Evolutionary conservation across 2,797 vertebrate species (phyloP).

Genomic region (Propithecus deckenii): DNA sequence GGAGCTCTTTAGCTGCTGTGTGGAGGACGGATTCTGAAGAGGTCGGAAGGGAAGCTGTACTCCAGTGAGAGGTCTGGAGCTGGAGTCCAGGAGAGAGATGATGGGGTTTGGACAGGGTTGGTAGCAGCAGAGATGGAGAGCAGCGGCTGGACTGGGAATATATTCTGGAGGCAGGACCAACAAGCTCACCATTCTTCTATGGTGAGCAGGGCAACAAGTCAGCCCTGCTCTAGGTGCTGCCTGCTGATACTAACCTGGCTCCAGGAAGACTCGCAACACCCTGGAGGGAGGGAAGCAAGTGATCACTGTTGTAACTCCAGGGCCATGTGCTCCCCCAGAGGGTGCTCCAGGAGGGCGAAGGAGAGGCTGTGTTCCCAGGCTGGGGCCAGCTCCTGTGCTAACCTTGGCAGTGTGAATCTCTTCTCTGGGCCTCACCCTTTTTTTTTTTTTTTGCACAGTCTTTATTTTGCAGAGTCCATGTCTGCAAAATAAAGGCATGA

Average conservation of each 20-base stretch:
- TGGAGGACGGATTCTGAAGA: neutral
- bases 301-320: accelerated
- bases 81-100: neutral
- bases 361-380: no score
- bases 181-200: no score
- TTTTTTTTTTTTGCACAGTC: no score
- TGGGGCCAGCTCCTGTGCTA: no score
- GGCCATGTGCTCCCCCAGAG: accelerated
- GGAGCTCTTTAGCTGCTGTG: neutral
- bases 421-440: neutral
- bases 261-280: accelerated
- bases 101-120: no score
- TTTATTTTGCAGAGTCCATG: accelerated
- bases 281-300: no score
- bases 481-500: neutral
- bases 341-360: accelerated
- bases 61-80: neutral
- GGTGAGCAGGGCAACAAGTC: accelerated
- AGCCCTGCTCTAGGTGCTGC: accelerated
- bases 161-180: accelerated
- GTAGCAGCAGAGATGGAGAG: neutral
- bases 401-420: neutral
- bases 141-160: neutral
- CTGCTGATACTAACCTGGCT: accelerated
- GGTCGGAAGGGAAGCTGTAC: neutral